Percentiles rank a stretch among this genome's conserved stretches.
Evolutionary conservation across 2,888 invertebrate species (phyloP).

Genomic region (Melangyna quadrimaculata): DNA sequence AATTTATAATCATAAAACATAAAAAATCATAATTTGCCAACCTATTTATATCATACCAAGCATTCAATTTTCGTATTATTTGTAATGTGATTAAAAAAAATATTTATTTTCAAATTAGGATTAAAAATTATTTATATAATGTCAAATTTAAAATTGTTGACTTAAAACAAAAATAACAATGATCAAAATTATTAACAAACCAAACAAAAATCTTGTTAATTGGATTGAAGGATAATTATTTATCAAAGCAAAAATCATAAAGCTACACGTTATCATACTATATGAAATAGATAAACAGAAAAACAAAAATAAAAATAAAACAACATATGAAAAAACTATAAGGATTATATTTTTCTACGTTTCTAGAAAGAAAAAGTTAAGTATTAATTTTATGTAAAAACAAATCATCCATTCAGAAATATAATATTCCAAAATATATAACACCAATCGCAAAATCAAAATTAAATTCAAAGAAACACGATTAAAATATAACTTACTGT

Average conservation of each 20-base stretch:
- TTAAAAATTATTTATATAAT: background rate
- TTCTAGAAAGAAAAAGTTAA: slow-evolving; percentile 26
- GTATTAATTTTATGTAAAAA: slow-evolving; percentile 43
- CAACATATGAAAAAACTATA: slow-evolving; percentile 11
- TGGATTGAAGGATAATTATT: background rate
- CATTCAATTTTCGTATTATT: background rate
- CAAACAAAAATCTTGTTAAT: background rate
- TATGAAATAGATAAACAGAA: background rate
- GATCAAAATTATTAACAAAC: background rate
- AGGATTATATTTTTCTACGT: slow-evolving; percentile 67
- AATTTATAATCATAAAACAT: background rate
- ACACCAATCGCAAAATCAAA: background rate
- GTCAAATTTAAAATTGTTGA: background rate
- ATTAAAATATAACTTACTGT: background rate
- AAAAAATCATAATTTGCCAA: background rate
- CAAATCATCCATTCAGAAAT: background rate
- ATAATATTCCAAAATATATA: background rate
- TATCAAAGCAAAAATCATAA: background rate
- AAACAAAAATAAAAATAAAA: background rate
- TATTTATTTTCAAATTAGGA: background rate
- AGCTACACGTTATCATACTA: too few relatives aligned
- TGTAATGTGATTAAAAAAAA: slow-evolving; percentile 1
- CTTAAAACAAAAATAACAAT: background rate
- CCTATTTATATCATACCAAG: background rate
- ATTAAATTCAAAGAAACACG: background rate